Base-by-base conservation (phyloP, 2,113 vertebrate genomes). In the Rhynchopsitta pachyrhyncha region DNA sequence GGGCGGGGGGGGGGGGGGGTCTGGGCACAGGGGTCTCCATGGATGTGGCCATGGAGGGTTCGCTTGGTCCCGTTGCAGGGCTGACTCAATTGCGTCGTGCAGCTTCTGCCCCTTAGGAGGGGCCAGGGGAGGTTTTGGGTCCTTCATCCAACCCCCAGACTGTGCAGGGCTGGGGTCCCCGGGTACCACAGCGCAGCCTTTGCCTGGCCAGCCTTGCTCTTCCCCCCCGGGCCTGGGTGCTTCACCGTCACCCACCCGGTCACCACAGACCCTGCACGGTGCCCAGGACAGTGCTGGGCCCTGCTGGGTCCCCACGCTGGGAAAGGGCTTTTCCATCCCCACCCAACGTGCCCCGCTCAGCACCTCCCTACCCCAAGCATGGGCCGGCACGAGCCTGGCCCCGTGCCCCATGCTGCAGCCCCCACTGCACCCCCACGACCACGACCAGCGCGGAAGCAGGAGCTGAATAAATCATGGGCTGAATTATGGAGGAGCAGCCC, bases 381-480 rank as follows among this genome's bases (percentile, higher is more conserved):
- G 53, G 52, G 11, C 46, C 78, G 82, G 25, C 31, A n/a, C 0
- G 0, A 75, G 13, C 15, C 62, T 23, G 16, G 7, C 1, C 15
- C 17, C 0, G 0, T 14, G 17, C 62, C 44, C n/a, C 4, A 1
- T 5, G 35, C 18, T 27, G 33, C 9, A 10, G 53, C 44, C 55
- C 1, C 0, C 2, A 0, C 22, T 52, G 37, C n/a, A 70, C 37
- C 24, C 44, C 17, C 62, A 24, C 47, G 41, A 3, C 46, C 62
- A 15, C 23, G 1, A 29, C 35, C n/a, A 62, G 52, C 24, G 2
- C 11, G 3, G 16, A 33, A 28, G 70, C 42, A 33, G 68, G 10
- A 23, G 33, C 39, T 87, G 86, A 95, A 97, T 96, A 96, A 97
- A 90, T 93, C 39, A 96, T 62, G 37, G 28, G 53, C 69, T 95